Evolutionary conservation across 2,888 invertebrate genomes (phyloP), one percentile per base, ranked within the genome.

Genomic region (Balanococcus diminutus): DNA sequence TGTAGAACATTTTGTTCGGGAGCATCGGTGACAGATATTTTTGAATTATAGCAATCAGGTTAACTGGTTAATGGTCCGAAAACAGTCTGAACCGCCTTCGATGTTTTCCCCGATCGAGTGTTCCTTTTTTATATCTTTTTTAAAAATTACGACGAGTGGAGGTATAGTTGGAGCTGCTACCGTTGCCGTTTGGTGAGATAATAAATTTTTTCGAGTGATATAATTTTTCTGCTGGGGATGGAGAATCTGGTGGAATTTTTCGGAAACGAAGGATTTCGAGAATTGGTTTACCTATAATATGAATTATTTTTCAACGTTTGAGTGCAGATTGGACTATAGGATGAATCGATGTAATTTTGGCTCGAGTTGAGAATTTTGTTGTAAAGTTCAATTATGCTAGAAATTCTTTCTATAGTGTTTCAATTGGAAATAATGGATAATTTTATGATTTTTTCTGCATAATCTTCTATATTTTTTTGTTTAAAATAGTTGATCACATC

Each of bases 11-110:
- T 31, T 31, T 61, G 28, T 67, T 36, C 67, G 56, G 36, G 79
- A 79, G 42, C 79, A 85, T 85, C 46, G 25, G 75, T 46, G 85
- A 79, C 85, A 85, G 79, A 79, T 79, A 79, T 46, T 85, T 85
- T 85, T 85, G 85, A 85, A 75, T 85, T 85, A 85, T 85, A 51
- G 85, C 85, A 42, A 79, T 85, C 85, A 85, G 85, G 85, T 85
- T 85, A 85, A 85, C 85, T 85, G 85, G 85, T 85, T 85, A 85
- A 85, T 85, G 85, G 85, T 42, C 75, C 79, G 85, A 85, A 85
- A 85, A 85, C 75, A 14, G 36, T 61, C 22, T 39, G 56, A 32
- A 51, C 25, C 61, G 28, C 84, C 67, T 32, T 84, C 61, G 84
- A 67, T 84, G 46, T 82, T 82, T 51, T 82, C 28, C 28, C 28